phyloP scores from a whole-genome alignment of 2,888 invertebrate genomes.

The Macroteleia sp. region DNA sequence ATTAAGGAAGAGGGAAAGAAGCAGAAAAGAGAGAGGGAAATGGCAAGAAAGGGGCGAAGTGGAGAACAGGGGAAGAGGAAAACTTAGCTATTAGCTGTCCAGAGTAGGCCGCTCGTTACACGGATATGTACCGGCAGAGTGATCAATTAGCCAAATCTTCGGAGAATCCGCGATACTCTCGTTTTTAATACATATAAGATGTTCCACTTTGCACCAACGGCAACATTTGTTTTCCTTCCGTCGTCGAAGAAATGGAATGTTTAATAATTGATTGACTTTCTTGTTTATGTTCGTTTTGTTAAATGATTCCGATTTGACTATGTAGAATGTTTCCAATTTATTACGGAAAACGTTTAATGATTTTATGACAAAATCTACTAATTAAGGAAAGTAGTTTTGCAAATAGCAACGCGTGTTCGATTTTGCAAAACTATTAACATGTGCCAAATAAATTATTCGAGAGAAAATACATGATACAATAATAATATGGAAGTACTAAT shows the following conservation, averaged over 20 bases:
- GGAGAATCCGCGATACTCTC: slow-evolving; percentile 60
- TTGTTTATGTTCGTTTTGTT: slow-evolving; percentile 20
- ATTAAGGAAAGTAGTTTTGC: no score
- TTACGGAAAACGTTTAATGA: no score
- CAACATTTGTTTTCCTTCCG: slow-evolving; percentile 50
- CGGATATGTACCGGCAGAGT: slow-evolving; percentile 48
- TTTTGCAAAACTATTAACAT: no score
- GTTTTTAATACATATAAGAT: slow-evolving; percentile 60
- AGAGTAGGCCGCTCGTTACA: slow-evolving; percentile 59
- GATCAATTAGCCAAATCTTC: slow-evolving; percentile 59
- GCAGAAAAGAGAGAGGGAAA: background rate
- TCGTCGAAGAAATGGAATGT: slow-evolving; percentile 51
- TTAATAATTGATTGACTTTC: slow-evolving; percentile 33
- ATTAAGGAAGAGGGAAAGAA: slow-evolving; percentile 8
- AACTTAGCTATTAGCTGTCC: slow-evolving; percentile 58
- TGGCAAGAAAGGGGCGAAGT: slow-evolving; percentile 10
- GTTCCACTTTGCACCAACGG: slow-evolving; percentile 38
- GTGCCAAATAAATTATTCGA: no score
- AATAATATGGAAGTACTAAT: no score
- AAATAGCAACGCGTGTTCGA: no score
- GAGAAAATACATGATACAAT: no score
- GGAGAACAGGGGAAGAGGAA: slow-evolving; percentile 29
- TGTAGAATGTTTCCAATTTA: no score
- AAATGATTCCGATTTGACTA: no score
- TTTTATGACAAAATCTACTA: no score